Evolutionary conservation across 2,888 invertebrate genomes (phyloP).

Genomic region (Poecilobothrus nobilitatus): DNA sequence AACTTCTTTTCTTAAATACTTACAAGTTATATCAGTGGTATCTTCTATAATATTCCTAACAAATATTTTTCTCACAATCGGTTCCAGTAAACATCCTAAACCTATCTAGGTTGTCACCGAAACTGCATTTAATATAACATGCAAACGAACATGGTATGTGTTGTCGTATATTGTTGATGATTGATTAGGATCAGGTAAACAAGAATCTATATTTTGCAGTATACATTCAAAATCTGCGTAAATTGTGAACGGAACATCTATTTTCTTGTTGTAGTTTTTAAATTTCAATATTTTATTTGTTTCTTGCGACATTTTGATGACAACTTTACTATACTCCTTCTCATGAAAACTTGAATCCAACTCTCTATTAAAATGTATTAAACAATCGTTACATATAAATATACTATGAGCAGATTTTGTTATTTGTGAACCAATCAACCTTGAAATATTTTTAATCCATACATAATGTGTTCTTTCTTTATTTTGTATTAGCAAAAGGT

Average conservation of each 20-base stretch:
- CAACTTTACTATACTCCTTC: background rate
- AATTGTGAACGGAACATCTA: background rate
- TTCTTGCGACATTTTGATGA: conserved; percentile 22
- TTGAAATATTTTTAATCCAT: no score
- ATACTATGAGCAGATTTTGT: background rate
- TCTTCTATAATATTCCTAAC: no score
- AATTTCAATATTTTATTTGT: no score
- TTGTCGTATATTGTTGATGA: no score
- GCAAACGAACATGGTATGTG: no score
- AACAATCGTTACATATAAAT: background rate
- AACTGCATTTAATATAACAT: no score
- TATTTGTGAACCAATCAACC: background rate
- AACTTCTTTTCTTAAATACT: background rate
- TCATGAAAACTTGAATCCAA: background rate
- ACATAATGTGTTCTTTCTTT: no score
- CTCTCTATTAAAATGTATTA: background rate
- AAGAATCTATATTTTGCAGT: background rate
- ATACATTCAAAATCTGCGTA: background rate
- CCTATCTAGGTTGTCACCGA: background rate
- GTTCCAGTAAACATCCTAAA: background rate
- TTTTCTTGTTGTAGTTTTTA: conserved; percentile 18
- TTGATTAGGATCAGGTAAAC: no score
- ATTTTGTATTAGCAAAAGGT: background rate
- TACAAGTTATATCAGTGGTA: no score
- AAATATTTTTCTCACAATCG: background rate